Conservation (phyloP, 2,888 invertebrate species). For the Agriotes lineatus region DNA sequence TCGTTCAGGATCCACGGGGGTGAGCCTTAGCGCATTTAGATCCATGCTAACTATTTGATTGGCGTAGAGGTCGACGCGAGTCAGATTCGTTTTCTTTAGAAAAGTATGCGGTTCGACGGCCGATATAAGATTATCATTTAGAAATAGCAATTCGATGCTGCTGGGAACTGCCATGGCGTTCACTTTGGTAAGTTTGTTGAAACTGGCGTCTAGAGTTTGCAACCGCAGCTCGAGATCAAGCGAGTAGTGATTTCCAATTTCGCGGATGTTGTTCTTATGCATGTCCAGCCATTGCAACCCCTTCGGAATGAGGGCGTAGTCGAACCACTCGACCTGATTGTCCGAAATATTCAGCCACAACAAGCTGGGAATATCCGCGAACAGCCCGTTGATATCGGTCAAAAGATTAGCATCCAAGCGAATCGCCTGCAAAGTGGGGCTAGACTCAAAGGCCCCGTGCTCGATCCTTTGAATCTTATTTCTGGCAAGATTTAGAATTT, state of each 20-base stretch:
- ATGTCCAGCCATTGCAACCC: slow-evolving; percentile 90
- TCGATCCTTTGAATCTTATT: slow-evolving; percentile 86
- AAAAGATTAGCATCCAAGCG: slow-evolving; percentile 88
- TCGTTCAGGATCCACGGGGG: slow-evolving; percentile 81
- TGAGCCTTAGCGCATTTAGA: slow-evolving; percentile 86
- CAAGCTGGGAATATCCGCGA: slow-evolving; percentile 84
- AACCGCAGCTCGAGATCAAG: slow-evolving; percentile 79
- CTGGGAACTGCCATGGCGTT: slow-evolving; percentile 83
- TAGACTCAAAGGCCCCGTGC: slow-evolving; percentile 83
- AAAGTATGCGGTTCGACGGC: slow-evolving; percentile 91
- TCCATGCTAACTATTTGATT: slow-evolving; percentile 93
- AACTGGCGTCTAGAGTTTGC: slow-evolving; percentile 90
- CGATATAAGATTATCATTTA: slow-evolving; percentile 90
- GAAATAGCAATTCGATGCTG: slow-evolving; percentile 86
- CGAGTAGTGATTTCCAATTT: slow-evolving; percentile 81
- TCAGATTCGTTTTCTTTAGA: slow-evolving; percentile 88
- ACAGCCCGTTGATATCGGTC: slow-evolving; percentile 85
- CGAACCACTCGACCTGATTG: slow-evolving; percentile 90
- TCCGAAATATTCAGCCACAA: slow-evolving; percentile 93
- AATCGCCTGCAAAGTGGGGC: slow-evolving; percentile 86
- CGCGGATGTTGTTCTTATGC: slow-evolving; percentile 86
- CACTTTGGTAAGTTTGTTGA: slow-evolving; percentile 86
- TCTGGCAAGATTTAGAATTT: slow-evolving; percentile 88
- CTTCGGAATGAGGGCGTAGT: slow-evolving; percentile 86
- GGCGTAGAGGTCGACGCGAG: slow-evolving; percentile 91